Evolutionary conservation across 2,113 vertebrate genomes (phyloP), one percentile per base, ranked within the genome.

Genomic region (Apodemus speciosus): DNA sequence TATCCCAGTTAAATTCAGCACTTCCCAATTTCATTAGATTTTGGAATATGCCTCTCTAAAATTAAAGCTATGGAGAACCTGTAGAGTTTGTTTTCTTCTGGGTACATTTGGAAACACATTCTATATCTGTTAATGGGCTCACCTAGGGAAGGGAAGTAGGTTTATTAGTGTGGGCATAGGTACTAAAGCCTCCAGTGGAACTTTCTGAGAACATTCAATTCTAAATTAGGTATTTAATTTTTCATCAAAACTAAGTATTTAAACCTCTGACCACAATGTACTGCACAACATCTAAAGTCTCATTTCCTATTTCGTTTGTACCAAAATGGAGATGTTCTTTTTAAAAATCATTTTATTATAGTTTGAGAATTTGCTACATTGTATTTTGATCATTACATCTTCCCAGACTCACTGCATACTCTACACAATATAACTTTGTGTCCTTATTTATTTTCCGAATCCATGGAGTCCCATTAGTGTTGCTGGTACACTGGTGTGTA

Each of bases 1-100:
- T 15, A 91, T 66, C 6, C 2, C 20, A 2, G 51, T 92, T 85
- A n/a, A 97, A 91, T 43, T 92, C 38, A 84, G 38, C 6, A 85
- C 75, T 85, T 95, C 43, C 16, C 4, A 64, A 46, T 89, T 60
- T 64, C 84, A 84, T 87, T 88, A 73, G 7, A 89, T 81, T 89
- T 2, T 72, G 40, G 1, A 71, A 84, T 80, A 18, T 23, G 53
- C 53, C 68, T 90, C 30, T 76, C 6, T 80, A 20, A 93, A 94
- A 84, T 86, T 60, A 85, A 64, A 87, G 4, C 14, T 75, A 83
- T 27, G 79, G 32, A 68, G 80, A 84, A 88, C 15, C 25, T 62
- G 5, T 40, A 30, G 9, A 49, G 9, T 51, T 58, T 49, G 1
- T 84, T 89, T 93, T 49, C 43, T 32, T 64, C 10, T 91, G 6